phyloP scores from a whole-genome alignment of 2,888 invertebrate genomes.

The Melanotus villosus region DNA sequence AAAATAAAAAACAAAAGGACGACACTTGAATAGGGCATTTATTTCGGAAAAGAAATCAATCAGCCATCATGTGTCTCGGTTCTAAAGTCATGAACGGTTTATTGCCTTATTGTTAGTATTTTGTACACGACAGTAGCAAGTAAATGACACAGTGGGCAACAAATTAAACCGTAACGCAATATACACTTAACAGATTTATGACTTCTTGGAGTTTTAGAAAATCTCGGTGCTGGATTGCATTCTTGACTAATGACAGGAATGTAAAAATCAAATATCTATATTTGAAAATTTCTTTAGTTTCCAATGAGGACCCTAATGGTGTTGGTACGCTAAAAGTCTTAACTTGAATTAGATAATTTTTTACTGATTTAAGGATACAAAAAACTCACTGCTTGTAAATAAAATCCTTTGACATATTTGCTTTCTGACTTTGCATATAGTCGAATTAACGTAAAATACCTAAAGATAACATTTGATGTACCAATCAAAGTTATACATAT shows the following conservation, averaged over 20 bases:
- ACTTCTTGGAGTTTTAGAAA: conserved; percentile 3
- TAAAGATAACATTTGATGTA: no score
- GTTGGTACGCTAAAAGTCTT: no score
- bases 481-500: no score
- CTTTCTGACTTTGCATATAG: no score
- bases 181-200: conserved; percentile 42
- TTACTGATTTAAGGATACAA: no score
- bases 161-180: conserved; percentile 47
- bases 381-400: no score
- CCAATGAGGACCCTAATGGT: no score
- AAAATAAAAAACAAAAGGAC: not conserved
- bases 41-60: conserved; percentile 37
- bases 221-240: not conserved
- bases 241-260: not conserved
- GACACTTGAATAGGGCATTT: conserved; percentile 7
- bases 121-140: conserved; percentile 44
- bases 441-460: no score
- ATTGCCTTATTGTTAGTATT: conserved; percentile 45
- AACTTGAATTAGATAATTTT: no score
- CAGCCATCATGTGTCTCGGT: conserved; percentile 39
- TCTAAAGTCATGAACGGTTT: conserved; percentile 50
- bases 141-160: conserved; percentile 46
- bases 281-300: no score
- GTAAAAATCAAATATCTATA: no score
- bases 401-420: no score